Percentiles rank a stretch among this genome's conserved stretches.
phyloP scores from a whole-genome alignment of 2,888 invertebrate species.

The Idaea straminata region DNA sequence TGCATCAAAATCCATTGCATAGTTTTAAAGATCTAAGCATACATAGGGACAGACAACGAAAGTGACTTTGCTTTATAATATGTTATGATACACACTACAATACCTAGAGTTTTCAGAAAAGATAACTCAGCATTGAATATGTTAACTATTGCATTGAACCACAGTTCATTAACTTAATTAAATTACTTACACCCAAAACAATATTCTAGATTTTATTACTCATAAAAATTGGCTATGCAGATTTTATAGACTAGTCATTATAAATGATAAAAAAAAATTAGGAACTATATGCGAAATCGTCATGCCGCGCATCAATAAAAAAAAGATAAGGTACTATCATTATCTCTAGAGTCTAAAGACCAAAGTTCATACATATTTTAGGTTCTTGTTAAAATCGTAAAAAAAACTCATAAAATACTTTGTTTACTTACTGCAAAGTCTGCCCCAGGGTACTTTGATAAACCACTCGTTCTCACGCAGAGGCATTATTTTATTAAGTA shows the following conservation, averaged over 20 bases:
- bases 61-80: too few species aligned
- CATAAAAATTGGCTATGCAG: neutral
- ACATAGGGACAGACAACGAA: too few species aligned
- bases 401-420: slow-evolving; percentile 1
- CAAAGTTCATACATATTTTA: slow-evolving; percentile 16
- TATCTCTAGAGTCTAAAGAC: slow-evolving; percentile 1
- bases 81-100: too few species aligned
- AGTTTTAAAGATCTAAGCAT: too few species aligned
- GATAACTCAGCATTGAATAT: neutral
- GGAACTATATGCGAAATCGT: neutral
- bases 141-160: neutral
- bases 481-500: slow-evolving; percentile 36
- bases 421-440: slow-evolving; percentile 58
- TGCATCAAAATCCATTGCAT: too few species aligned
- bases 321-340: neutral
- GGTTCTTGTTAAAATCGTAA: slow-evolving; percentile 14
- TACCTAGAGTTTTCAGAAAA: too few species aligned
- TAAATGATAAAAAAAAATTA: neutral
- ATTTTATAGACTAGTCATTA: neutral
- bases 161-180: neutral
- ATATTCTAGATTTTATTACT: neutral
- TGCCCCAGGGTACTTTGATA: slow-evolving; percentile 70
- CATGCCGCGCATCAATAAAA: neutral
- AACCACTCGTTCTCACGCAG: slow-evolving; percentile 67
- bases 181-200: neutral